Percentiles rank a stretch among this genome's conserved stretches.
These are phyloP conservation scores for Procapra przewalskii DNA, from an alignment of 2,113 vertebrate genomes.

Conservation along the genomic window DNA sequence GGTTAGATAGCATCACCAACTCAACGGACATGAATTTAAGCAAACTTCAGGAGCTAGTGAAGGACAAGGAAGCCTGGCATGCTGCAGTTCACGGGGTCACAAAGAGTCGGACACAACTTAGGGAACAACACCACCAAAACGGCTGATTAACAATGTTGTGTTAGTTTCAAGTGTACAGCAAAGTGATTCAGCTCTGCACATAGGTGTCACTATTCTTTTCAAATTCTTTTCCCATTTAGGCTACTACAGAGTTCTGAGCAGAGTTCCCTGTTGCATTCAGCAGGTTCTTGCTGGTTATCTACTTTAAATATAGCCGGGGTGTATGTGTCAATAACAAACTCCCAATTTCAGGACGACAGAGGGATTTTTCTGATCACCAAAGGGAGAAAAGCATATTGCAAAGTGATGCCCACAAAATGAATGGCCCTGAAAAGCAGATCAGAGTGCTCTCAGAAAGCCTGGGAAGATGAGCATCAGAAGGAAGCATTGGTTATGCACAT, in stretches of 20 bases:
- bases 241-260: neutral
- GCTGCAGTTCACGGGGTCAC: neutral
- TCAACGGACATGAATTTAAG: neutral
- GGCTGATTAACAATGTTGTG: neutral
- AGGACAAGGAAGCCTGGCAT: neutral
- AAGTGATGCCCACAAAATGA: neutral
- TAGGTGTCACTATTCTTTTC: neutral
- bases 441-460: neutral
- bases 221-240: neutral
- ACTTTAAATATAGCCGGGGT: neutral
- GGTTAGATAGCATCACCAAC: neutral
- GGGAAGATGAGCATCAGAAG: neutral
- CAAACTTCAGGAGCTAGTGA: neutral
- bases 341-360: neutral
- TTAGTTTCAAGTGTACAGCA: neutral
- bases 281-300: neutral
- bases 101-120: neutral
- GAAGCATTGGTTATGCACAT: neutral
- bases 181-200: neutral
- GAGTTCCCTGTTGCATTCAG: neutral
- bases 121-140: neutral
- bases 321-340: accelerated
- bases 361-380: neutral
- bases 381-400: neutral
- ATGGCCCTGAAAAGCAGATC: neutral